Percentiles rank a stretch among this genome's conserved stretches.
phyloP scores from a whole-genome alignment of 2,113 vertebrate genomes.

The Acanthochromis polyacanthus region DNA sequence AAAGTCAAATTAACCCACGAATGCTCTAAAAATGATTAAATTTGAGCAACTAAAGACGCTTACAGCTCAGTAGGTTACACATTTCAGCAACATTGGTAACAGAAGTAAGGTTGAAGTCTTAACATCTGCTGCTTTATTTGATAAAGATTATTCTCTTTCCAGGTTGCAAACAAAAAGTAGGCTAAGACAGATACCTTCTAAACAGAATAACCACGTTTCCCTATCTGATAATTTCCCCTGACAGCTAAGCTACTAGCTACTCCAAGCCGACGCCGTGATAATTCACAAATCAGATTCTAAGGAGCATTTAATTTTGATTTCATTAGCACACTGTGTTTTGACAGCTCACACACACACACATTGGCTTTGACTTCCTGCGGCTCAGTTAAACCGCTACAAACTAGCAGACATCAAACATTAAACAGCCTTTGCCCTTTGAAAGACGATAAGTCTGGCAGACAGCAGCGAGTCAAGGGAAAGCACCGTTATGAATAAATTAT shows the following conservation, averaged over 20 bases:
- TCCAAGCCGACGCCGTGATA: not conserved
- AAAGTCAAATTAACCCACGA: constrained; percentile 1
- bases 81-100: not conserved
- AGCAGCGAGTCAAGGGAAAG: constrained; percentile 27
- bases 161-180: not conserved
- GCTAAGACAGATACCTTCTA: too few relatives aligned
- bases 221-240: not conserved
- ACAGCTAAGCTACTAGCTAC: not conserved
- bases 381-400: constrained; percentile 43
- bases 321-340: not conserved
- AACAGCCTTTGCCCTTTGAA: constrained; percentile 32
- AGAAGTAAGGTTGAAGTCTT: not conserved
- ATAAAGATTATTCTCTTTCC: not conserved
- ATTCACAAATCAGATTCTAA: constrained; percentile 5
- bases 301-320: not conserved
- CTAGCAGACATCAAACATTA: constrained; percentile 35
- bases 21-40: too few relatives aligned
- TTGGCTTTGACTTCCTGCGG: not conserved
- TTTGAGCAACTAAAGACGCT: not conserved
- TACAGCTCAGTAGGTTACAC: not conserved
- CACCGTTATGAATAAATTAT: constrained; percentile 44
- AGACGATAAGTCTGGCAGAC: constrained; percentile 34
- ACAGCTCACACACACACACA: not conserved
- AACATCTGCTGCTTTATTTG: too few relatives aligned
- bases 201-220: not conserved